phyloP scores from a whole-genome alignment of 2,113 vertebrate species.

The Tricholaema leucomelas region DNA sequence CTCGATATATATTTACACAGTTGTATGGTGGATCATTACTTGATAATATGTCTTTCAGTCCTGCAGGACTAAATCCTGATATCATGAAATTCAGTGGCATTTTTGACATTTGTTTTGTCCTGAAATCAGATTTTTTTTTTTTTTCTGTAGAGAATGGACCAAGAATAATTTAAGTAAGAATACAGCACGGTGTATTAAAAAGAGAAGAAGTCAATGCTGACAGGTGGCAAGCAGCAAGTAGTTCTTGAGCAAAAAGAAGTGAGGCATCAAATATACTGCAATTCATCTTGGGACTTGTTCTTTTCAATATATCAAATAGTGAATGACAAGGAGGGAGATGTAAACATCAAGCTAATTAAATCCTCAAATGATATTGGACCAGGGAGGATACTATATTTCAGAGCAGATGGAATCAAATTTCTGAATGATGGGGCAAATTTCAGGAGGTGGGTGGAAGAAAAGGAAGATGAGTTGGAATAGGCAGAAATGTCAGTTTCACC shows the following conservation, averaged over 20 bases:
- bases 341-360: conserved; percentile 43
- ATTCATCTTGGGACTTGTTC: not conserved
- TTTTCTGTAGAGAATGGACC: not conserved
- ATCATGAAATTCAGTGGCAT: not conserved
- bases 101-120: not conserved
- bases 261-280: not conserved
- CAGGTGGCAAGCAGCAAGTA: not conserved
- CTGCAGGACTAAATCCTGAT: not conserved
- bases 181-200: not conserved
- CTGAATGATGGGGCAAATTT: conserved; percentile 6
- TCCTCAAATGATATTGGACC: not conserved
- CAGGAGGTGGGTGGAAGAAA: not conserved
- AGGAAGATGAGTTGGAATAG: not conserved
- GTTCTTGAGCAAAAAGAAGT: not conserved
- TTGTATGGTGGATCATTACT: not conserved
- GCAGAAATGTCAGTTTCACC: not conserved
- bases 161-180: not conserved
- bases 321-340: not conserved
- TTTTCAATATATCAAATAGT: conserved; percentile 10
- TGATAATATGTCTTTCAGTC: not conserved
- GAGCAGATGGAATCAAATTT: not conserved
- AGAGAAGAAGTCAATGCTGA: not conserved
- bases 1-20: not conserved
- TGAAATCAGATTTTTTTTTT: not conserved
- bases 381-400: not conserved